Percentiles rank a stretch among this genome's conserved stretches.
Evolutionary conservation across 2,888 invertebrate genomes (phyloP).

Genomic region (Tanytarsus gracilentus): DNA sequence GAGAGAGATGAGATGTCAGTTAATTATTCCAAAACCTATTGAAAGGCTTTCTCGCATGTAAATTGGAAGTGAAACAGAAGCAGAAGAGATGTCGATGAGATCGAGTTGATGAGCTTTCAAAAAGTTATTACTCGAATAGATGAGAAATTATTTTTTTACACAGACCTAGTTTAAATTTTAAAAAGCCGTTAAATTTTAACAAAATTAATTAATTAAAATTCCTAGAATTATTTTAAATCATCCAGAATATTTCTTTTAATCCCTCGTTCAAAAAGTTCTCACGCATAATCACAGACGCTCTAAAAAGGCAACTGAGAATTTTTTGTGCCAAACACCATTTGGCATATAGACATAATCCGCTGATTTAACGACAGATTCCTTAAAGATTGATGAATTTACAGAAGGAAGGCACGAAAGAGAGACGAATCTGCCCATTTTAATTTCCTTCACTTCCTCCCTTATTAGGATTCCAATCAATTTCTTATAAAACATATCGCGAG

Average conservation of each 20-base stretch:
- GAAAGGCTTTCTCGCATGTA: background rate
- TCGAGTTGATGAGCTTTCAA: too few relatives aligned
- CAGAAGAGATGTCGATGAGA: background rate
- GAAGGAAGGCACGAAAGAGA: slow-evolving; percentile 6
- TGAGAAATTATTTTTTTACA: too few relatives aligned
- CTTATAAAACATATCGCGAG: background rate
- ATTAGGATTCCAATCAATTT: background rate
- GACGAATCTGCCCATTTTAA: slow-evolving; percentile 26
- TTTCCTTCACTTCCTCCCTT: slow-evolving; percentile 18
- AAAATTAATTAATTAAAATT: too few relatives aligned
- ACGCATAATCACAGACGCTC: too few relatives aligned
- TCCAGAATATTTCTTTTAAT: too few relatives aligned
- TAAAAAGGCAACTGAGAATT: slow-evolving; percentile 1
- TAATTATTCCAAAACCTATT: slow-evolving; percentile 22
- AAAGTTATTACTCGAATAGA: too few relatives aligned
- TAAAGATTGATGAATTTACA: slow-evolving; percentile 14
- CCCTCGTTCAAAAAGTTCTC: too few relatives aligned
- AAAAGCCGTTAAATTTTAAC: too few relatives aligned
- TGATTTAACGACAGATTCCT: slow-evolving; percentile 9
- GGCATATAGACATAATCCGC: background rate
- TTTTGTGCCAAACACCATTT: background rate
- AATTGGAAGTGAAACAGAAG: background rate
- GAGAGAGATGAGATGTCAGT: slow-evolving; percentile 21
- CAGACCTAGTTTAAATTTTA: too few relatives aligned
- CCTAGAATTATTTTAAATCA: too few relatives aligned